These are phyloP conservation scores for Theonella swinhoei DNA, from an alignment of 37 sponge, comb jelly and placozoan species.

Conservation along the genomic window DNA sequence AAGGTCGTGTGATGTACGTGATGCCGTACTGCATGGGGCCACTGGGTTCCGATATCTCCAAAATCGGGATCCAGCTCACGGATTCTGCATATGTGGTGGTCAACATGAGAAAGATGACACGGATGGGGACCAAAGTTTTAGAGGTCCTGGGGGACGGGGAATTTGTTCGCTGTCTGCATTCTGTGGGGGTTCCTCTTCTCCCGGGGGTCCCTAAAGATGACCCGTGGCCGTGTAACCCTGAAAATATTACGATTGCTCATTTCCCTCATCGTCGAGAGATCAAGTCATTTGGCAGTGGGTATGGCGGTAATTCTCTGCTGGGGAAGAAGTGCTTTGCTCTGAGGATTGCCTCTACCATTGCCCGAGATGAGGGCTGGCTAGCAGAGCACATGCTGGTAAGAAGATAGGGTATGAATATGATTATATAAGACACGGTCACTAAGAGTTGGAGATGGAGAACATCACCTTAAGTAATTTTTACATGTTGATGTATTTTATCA, in stretches of 20 bases:
- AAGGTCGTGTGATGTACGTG: constrained; percentile 90
- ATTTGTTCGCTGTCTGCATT: constrained; percentile 88
- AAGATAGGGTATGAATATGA: background rate
- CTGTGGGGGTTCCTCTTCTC: constrained; percentile 78
- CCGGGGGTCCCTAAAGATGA: constrained; percentile 48
- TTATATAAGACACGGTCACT: background rate
- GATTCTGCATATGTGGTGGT: constrained; percentile 90
- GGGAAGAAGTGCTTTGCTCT: constrained; percentile 99
- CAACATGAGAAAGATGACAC: constrained; percentile 93
- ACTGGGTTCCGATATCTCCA: constrained; percentile 86
- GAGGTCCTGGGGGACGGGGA: constrained; percentile 56
- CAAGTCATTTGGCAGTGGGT: constrained; percentile 91
- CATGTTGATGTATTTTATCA: background rate
- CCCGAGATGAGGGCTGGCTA: constrained; percentile 87
- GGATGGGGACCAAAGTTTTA: constrained; percentile 75
- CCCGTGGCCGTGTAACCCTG: constrained; percentile 93
- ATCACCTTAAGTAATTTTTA: background rate
- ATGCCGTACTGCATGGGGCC: constrained; percentile 96
- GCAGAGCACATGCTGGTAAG: constrained; percentile 97
- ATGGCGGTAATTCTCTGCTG: constrained; percentile 95
- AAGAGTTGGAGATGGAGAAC: background rate
- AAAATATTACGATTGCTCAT: constrained; percentile 80
- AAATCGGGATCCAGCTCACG: constrained; percentile 93
- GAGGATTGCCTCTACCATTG: constrained; percentile 79
- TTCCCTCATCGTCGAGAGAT: constrained; percentile 85